Evolutionary conservation across 2,113 vertebrate species (phyloP).

Genomic region (Theristicus caerulescens): DNA sequence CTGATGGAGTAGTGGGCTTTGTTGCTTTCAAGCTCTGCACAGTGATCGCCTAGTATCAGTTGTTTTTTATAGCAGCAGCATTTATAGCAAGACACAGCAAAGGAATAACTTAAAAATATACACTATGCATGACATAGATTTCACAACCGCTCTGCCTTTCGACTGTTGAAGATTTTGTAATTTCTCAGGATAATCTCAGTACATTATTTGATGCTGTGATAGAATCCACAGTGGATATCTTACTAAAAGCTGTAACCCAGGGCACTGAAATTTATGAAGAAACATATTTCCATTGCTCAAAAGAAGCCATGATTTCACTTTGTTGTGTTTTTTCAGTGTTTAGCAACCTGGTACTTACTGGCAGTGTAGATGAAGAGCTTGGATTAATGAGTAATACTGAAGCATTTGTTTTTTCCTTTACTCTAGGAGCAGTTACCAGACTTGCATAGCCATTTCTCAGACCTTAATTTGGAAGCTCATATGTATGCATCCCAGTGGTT

Average conservation of each 20-base stretch:
- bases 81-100: background rate
- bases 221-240: background rate
- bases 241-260: background rate
- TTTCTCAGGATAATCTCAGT: background rate
- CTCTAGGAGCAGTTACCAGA: conserved; percentile 92
- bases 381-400: background rate
- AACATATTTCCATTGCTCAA: background rate
- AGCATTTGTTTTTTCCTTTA: background rate
- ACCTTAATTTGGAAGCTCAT: conserved; percentile 93
- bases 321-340: background rate
- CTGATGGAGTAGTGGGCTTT: background rate
- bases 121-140: background rate
- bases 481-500: conserved; percentile 99
- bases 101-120: background rate
- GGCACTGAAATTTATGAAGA: background rate
- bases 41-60: background rate
- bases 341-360: background rate
- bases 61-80: background rate
- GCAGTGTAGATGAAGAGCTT: background rate
- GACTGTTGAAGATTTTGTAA: background rate
- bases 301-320: background rate
- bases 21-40: background rate
- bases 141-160: background rate
- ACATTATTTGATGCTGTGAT: background rate
- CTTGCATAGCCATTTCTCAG: conserved; percentile 88